A percentile compares a stretch with the other conserved stretches of the same genome.
These are phyloP conservation scores for Bombus ignitus DNA, from an alignment of 1,140 invertebrate species.

Conservation along the genomic window DNA sequence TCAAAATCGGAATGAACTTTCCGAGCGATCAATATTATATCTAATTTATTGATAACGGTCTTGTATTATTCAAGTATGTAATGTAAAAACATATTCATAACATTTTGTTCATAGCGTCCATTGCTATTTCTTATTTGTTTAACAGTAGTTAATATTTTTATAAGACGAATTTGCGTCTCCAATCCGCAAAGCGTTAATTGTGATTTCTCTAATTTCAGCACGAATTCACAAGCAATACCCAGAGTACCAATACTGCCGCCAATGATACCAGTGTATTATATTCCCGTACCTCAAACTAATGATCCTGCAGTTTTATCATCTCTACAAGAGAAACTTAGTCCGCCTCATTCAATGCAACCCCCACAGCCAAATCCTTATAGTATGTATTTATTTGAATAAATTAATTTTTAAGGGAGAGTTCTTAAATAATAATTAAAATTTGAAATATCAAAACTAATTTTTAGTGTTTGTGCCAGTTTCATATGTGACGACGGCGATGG, in stretches of 20 bases:
- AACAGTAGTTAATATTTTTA: no score
- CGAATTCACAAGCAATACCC: conserved; percentile 51
- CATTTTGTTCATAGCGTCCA: no score
- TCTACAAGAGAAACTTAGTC: conserved; percentile 68
- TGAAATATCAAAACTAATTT: conserved; percentile 15
- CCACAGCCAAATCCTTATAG: conserved; percentile 66
- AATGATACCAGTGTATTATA: conserved; percentile 85
- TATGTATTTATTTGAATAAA: conserved; percentile 52
- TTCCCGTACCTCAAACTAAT: conserved; percentile 78
- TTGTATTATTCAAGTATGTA: no score
- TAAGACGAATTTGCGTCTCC: no score
- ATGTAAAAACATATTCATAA: no score
- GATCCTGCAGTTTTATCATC: conserved; percentile 7
- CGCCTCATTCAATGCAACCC: conserved; percentile 57
- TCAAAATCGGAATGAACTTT: no score
- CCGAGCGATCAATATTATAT: no score
- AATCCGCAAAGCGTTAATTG: background rate
- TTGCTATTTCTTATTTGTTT: no score
- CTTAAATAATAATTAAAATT: background rate
- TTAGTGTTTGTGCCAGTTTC: conserved; percentile 66
- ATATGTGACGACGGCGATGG: conserved; percentile 74
- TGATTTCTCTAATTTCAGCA: conserved; percentile 38
- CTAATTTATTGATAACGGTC: no score
- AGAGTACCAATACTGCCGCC: conserved; percentile 73
- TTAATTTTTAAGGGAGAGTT: background rate